Conservation (phyloP, 2,888 invertebrate genomes). For the Villa cingulata region DNA sequence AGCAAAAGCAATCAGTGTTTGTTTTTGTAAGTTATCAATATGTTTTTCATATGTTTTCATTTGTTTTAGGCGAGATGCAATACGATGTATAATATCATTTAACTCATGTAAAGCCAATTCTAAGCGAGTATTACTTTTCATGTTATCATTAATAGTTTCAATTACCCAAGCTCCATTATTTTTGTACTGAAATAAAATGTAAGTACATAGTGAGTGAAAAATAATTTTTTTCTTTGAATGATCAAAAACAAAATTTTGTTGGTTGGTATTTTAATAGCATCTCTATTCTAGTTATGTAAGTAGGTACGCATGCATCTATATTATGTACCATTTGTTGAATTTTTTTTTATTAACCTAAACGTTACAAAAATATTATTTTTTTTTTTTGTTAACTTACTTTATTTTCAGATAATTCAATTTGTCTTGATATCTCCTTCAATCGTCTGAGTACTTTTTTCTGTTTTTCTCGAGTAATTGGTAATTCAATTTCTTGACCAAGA, state of each 20-base stretch:
- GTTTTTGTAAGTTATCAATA: constrained; percentile 43
- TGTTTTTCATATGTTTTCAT: constrained; percentile 46
- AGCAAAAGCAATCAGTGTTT: constrained; percentile 58
- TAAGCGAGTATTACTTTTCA: constrained; percentile 37
- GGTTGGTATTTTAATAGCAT: too few species aligned
- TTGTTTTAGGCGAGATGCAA: constrained; percentile 44
- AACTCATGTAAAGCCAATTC: constrained; percentile 49
- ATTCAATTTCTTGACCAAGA: constrained; percentile 40
- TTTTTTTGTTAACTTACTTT: background rate
- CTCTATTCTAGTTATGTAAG: too few species aligned
- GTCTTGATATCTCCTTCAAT: constrained; percentile 31
- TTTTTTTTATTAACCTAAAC: too few species aligned
- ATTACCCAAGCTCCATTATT: constrained; percentile 29
- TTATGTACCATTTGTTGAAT: too few species aligned
- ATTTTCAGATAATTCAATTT: constrained; percentile 24
- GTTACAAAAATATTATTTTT: too few species aligned
- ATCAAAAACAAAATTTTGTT: too few species aligned
- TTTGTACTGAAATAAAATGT: constrained; percentile 22
- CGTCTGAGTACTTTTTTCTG: constrained; percentile 47
- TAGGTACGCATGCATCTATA: too few species aligned
- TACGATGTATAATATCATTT: constrained; percentile 43
- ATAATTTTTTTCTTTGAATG: too few species aligned
- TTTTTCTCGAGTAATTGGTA: constrained; percentile 46
- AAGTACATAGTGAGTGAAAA: too few species aligned
- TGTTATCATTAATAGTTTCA: constrained; percentile 26